Evolutionary conservation across 2,797 vertebrate species (phyloP).

Genomic region (Pipistrellus pipistrellus): DNA sequence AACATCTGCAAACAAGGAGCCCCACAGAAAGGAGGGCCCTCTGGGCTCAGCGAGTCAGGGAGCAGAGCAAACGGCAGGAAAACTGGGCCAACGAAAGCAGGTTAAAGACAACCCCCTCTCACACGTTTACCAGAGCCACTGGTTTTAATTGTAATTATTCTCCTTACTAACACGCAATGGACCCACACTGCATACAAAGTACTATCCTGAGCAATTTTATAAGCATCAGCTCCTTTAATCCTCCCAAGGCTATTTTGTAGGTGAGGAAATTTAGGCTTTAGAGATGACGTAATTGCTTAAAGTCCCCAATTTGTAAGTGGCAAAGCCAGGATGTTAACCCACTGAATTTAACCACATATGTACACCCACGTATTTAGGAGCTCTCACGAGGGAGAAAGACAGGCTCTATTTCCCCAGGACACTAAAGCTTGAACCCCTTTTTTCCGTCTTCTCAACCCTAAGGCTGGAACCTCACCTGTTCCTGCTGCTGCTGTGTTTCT

Average conservation of each 20-base stretch:
- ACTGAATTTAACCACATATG: not conserved
- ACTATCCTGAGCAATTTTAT: not conserved
- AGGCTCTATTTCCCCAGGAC: not conserved
- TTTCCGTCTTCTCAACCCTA: not conserved
- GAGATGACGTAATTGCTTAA: not conserved
- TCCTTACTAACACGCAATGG: not conserved
- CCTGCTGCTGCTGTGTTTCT: slow-evolving; percentile 72
- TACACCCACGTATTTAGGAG: not conserved
- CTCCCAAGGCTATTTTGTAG: not conserved
- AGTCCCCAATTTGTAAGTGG: not conserved
- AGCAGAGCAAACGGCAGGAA: not conserved
- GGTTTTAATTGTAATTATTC: not conserved
- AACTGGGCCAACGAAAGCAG: not conserved
- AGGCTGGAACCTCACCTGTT: slow-evolving; percentile 76
- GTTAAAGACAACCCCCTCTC: not conserved
- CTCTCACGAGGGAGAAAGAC: not conserved
- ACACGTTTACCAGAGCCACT: not conserved
- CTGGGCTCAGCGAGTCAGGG: not conserved
- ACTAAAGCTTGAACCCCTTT: not conserved
- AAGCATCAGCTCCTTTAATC: not conserved
- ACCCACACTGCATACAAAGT: not conserved
- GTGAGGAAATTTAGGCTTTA: not conserved
- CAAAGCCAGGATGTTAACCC: not conserved
- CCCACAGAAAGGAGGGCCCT: not conserved
- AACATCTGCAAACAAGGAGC: not conserved